Evolutionary conservation across 2,113 vertebrate species (phyloP).

Genomic region (Trogon melanurus): DNA sequence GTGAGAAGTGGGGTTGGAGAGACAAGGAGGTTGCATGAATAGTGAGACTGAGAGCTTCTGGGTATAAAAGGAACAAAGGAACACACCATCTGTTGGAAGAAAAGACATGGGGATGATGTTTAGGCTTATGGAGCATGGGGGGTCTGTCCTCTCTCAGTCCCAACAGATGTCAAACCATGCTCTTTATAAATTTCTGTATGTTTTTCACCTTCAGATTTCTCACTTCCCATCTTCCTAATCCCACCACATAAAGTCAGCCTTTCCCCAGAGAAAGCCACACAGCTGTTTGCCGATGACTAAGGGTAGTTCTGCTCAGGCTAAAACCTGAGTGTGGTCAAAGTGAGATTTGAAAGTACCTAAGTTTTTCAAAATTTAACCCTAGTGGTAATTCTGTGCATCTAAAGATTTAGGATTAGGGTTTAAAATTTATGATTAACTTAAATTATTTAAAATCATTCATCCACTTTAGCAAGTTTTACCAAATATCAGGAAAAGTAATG

Average conservation of each 20-base stretch:
- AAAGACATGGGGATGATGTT: background rate
- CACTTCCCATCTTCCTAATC: background rate
- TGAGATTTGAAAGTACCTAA: background rate
- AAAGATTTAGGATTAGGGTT: background rate
- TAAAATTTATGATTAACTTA: background rate
- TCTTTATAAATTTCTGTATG: background rate
- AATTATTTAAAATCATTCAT: background rate
- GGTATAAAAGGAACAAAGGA: background rate
- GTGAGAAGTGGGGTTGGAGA: accelerated
- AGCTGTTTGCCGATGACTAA: background rate
- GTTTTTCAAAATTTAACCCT: background rate
- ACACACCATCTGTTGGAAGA: background rate
- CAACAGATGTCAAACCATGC: background rate
- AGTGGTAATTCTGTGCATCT: background rate
- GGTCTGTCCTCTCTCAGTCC: background rate
- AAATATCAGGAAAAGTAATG: background rate
- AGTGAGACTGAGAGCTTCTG: background rate
- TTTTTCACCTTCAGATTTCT: background rate
- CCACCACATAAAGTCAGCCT: background rate
- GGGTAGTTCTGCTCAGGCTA: background rate
- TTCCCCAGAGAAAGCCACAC: background rate
- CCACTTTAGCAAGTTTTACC: background rate
- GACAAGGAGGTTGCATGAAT: background rate
- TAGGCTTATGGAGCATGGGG: background rate
- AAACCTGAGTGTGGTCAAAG: background rate